These are phyloP conservation scores for Hassar affinis DNA, from an alignment of 2,113 vertebrate genomes.

Conservation along the genomic window DNA sequence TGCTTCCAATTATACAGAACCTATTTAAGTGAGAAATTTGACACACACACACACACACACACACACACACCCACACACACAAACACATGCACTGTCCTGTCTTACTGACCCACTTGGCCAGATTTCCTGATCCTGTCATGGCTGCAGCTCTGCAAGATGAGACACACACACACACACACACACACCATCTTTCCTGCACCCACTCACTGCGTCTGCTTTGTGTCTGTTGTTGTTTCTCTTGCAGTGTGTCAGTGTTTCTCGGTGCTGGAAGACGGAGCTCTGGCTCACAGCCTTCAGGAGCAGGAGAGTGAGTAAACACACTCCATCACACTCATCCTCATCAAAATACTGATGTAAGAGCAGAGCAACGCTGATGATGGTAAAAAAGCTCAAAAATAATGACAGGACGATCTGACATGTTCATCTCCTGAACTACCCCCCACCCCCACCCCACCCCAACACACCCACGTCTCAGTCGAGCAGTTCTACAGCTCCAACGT, in stretches of 20 bases:
- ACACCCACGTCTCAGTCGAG: slow-evolving; percentile 60
- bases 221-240: slow-evolving; percentile 3
- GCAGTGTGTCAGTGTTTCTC: slow-evolving; percentile 72
- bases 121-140: slow-evolving; percentile 25
- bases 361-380: not conserved
- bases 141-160: not conserved
- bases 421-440: too few relatives aligned
- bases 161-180: not conserved
- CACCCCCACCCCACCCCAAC: not conserved
- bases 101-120: slow-evolving; percentile 41
- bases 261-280: slow-evolving; percentile 71
- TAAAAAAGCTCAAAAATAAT: too few relatives aligned
- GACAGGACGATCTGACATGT: too few relatives aligned
- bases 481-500: slow-evolving; percentile 75
- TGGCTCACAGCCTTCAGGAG: slow-evolving; percentile 75
- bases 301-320: slow-evolving; percentile 71
- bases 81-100: slow-evolving; percentile 11
- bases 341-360: not conserved
- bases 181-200: not conserved
- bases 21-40: slow-evolving; percentile 20
- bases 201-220: not conserved
- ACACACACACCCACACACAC: slow-evolving; percentile 15
- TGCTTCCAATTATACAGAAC: not conserved
- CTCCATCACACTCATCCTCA: not conserved
- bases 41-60: slow-evolving; percentile 26